Evolutionary conservation across 2,888 invertebrate genomes (phyloP), one percentile per base, ranked within the genome.

Genomic region (Mesorhabditis belari): DNA sequence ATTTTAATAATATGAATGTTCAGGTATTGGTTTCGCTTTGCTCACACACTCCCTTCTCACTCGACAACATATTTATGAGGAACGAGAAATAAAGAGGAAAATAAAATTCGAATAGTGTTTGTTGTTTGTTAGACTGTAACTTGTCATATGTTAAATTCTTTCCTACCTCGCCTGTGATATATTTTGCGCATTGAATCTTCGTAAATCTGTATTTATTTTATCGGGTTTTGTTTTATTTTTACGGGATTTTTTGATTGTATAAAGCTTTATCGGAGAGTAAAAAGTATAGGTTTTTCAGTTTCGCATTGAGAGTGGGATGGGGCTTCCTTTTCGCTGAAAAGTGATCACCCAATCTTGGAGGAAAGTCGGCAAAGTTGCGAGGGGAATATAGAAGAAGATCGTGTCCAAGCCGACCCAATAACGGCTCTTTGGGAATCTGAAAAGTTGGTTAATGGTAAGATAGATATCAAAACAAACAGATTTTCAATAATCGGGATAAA

Each of bases 401-500:
- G 71, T 66, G 55, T 71, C 71, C 66, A 59, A 66, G 12, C 71
- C 71, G 35, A 71, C 71, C 69, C 69, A 71, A 56, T 71, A 71
- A 44, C 56, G 19, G 44, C 2, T 56, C 17, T 29, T 56, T 21
- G 35, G 56, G 21, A 56, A 21, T 44, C 49, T 9, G 9, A 9
- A n/a, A 17, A 55, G 1, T 12, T 12, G 12, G 21, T 52, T n/a
- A n/a, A 17, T 1, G 1, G n/a, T 17, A 19, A 54, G 35, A 56
- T 2, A 56, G 56, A 6, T 19, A 56, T n/a, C 19, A 23, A 19
- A 9, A 51, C 17, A 51, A 19, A 23, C n/a, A n/a, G n/a, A n/a
- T n/a, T n/a, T n/a, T n/a, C n/a, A n/a, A n/a, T n/a, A n/a, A n/a
- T n/a, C n/a, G n/a, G n/a, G n/a, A n/a, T n/a, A n/a, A n/a, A n/a